Evolutionary conservation across 2,888 invertebrate genomes (phyloP).

Genomic region (Ophion costatus): DNA sequence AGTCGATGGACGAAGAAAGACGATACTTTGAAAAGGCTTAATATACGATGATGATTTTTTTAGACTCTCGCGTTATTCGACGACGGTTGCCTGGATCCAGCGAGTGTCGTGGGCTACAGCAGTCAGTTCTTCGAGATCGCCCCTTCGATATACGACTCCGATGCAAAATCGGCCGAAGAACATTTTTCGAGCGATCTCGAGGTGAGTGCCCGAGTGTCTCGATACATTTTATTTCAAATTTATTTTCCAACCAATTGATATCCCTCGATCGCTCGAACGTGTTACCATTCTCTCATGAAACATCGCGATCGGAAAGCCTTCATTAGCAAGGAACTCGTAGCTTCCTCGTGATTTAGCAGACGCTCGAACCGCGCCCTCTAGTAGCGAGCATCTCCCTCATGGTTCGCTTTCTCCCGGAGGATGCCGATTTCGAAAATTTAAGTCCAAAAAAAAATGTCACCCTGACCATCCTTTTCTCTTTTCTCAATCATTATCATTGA

Average conservation of each 20-base stretch:
- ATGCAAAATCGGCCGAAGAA: background rate
- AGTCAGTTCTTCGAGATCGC: background rate
- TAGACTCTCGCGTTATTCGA: slow-evolving; percentile 55
- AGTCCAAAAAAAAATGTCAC: background rate
- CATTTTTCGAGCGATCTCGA: background rate
- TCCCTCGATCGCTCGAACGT: background rate
- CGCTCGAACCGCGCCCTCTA: background rate
- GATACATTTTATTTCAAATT: no score
- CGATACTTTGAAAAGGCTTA: background rate
- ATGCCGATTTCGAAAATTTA: background rate
- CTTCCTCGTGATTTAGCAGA: background rate
- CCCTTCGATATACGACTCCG: background rate
- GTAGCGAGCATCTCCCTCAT: background rate
- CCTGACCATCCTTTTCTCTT: background rate
- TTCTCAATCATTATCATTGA: background rate
- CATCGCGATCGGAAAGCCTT: background rate
- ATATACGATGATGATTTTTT: slow-evolving; percentile 2
- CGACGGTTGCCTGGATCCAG: slow-evolving; percentile 35
- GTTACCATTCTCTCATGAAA: background rate
- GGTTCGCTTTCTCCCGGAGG: background rate
- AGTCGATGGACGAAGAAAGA: background rate
- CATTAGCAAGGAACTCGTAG: background rate
- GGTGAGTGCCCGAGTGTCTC: background rate
- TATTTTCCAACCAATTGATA: background rate
- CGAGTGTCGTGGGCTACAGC: background rate